A percentile compares a stretch with the other conserved stretches of the same genome.
phyloP scores from a whole-genome alignment of 2,888 invertebrate genomes.

The Caenorhabditis plicata region DNA sequence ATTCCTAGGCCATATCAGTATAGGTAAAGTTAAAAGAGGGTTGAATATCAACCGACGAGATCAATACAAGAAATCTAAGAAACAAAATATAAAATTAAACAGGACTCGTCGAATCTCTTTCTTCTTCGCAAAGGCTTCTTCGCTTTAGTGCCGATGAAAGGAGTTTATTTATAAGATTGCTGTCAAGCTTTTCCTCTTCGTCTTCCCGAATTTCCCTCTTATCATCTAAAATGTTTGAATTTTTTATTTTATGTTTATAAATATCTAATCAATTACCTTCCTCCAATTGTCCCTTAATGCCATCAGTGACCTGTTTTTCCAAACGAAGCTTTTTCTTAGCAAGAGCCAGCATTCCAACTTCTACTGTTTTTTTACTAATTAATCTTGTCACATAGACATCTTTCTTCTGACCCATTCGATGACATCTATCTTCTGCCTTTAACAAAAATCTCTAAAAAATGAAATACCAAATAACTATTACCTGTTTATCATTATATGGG shows the following conservation, averaged over 20 bases:
- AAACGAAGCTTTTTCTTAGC: conserved; percentile 87
- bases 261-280: conserved; percentile 7
- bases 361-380: conserved; percentile 74
- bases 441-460: too few relatives aligned
- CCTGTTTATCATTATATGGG: conserved; percentile 94
- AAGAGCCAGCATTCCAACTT: conserved; percentile 81
- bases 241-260: background rate
- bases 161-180: conserved; percentile 20
- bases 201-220: too few relatives aligned
- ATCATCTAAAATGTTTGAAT: too few relatives aligned
- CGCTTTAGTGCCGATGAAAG: conserved; percentile 29
- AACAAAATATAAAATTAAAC: too few relatives aligned
- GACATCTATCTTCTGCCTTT: conserved; percentile 81
- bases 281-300: conserved; percentile 43
- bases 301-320: conserved; percentile 79
- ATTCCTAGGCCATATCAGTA: too few relatives aligned
- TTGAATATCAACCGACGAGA: too few relatives aligned
- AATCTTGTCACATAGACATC: conserved; percentile 81
- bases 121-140: conserved; percentile 2
- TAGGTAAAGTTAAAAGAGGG: too few relatives aligned
- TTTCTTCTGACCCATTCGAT: conserved; percentile 58
- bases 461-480: conserved; percentile 67
- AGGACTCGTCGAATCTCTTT: too few relatives aligned
- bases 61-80: too few relatives aligned
- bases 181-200: conserved; percentile 21